Base-by-base conservation (phyloP, 2,888 invertebrate species). In the Sminthurides aquaticus region DNA sequence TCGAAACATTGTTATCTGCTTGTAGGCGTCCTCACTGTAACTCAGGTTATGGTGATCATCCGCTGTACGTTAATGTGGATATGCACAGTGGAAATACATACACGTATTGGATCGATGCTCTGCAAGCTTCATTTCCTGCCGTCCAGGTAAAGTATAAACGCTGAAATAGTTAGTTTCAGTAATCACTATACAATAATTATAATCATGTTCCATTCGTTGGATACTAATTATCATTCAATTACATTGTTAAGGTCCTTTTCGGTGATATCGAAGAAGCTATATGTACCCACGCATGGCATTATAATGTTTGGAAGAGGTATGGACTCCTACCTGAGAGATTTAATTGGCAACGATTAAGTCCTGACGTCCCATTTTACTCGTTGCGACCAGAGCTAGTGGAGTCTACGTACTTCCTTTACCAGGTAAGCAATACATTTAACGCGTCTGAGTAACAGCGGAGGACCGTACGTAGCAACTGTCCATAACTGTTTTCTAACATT, bases 181-280 rank as follows among this genome's bases (percentile, higher is more conserved):
- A 49, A 29, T 8, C 20, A 64, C 3, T n/a, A n/a, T n/a, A n/a
- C n/a, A n/a, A n/a, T n/a, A n/a, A n/a, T n/a, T n/a, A n/a, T n/a
- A n/a, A n/a, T n/a, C n/a, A n/a, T n/a, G n/a, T n/a, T n/a, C n/a
- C n/a, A n/a, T n/a, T n/a, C n/a, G n/a, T n/a, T n/a, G n/a, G n/a
- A n/a, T n/a, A n/a, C n/a, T n/a, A n/a, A n/a, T n/a, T n/a, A n/a
- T n/a, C n/a, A n/a, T n/a, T n/a, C n/a, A n/a, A n/a, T n/a, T n/a
- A n/a, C n/a, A 26, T n/a, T 24, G 3, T 20, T 8, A 63, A 79
- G 79, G 82, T 85, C 1, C 75, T 86, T 52, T 79, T 81, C 72
- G 85, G 85, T 43, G 84, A 85, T 74, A 77, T 86, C 52, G 85
- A 85, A 72, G 85, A 86, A 76, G 85, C 85, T 2, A 84, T 86